A percentile compares a stretch with the other conserved stretches of the same genome.
These are phyloP conservation scores for Trialeurodes vaporariorum DNA, from an alignment of 1,140 invertebrate genomes.

Conservation along the genomic window DNA sequence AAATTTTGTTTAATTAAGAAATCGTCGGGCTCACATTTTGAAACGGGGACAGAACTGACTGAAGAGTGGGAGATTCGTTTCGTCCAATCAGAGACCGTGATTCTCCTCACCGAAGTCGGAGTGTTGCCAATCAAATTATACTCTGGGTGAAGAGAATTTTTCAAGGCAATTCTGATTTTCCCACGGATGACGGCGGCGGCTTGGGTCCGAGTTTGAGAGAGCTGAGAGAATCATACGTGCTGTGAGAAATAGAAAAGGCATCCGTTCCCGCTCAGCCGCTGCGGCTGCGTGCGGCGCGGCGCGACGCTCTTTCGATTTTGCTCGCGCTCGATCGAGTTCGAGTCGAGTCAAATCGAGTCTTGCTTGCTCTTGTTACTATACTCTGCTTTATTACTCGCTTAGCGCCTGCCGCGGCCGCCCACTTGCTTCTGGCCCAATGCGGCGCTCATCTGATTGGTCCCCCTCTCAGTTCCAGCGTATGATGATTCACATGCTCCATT, in stretches of 20 bases:
- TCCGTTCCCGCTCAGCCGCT: slow-evolving; percentile 29
- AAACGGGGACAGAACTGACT: not conserved
- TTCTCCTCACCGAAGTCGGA: not conserved
- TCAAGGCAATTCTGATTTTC: slow-evolving; percentile 26
- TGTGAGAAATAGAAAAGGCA: slow-evolving; percentile 27
- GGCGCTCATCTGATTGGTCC: no score
- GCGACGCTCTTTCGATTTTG: no score
- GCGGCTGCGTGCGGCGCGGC: no score
- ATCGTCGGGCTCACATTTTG: not conserved
- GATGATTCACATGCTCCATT: no score
- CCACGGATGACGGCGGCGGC: slow-evolving; percentile 17
- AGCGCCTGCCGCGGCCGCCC: no score
- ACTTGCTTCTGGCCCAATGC: no score
- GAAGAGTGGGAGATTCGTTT: slow-evolving; percentile 1
- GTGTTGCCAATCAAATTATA: not conserved
- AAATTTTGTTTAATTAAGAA: slow-evolving; percentile 6
- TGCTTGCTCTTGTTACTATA: no score
- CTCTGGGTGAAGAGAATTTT: slow-evolving; percentile 16
- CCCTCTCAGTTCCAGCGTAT: no score
- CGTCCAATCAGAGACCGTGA: slow-evolving; percentile 1
- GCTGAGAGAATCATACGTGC: slow-evolving; percentile 15
- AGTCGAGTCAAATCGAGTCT: no score
- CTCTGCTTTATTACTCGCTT: no score
- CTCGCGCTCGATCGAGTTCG: no score
- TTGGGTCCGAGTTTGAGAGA: no score